These are phyloP conservation scores for Philaenus spumarius DNA, from an alignment of 1,140 invertebrate species.

Conservation along the genomic window DNA sequence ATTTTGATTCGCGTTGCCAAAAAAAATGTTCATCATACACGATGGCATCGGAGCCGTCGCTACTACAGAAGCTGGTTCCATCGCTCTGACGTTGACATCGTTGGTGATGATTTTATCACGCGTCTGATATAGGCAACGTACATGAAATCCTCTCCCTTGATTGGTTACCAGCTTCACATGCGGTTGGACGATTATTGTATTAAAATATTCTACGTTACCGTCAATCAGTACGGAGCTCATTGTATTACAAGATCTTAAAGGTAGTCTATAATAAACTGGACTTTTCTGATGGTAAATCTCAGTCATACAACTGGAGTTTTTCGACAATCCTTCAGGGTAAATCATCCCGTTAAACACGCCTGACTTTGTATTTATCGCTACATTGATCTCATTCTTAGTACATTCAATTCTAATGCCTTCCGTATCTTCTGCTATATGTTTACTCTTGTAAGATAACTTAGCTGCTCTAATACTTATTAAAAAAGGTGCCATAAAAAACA, in stretches of 20 bases:
- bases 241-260: constrained; percentile 84
- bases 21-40: constrained; percentile 85
- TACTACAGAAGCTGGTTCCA: constrained; percentile 36
- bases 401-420: constrained; percentile 55
- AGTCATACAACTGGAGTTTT: constrained; percentile 80
- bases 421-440: not conserved
- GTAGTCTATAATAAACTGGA: constrained; percentile 74
- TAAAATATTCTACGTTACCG: constrained; percentile 85
- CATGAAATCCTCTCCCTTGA: constrained; percentile 81
- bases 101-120: constrained; percentile 59
- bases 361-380: constrained; percentile 52
- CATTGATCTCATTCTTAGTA: constrained; percentile 60
- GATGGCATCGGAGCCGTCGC: constrained; percentile 65
- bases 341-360: constrained; percentile 78
- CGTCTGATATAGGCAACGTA: constrained; percentile 77
- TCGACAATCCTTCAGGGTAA: constrained; percentile 83
- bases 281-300: constrained; percentile 64
- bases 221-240: constrained; percentile 88
- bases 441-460: no score
- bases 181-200: constrained; percentile 87
- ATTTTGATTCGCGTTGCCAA: constrained; percentile 63
- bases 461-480: no score
- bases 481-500: no score
- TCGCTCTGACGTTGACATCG: constrained; percentile 47
- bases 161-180: constrained; percentile 87